These are phyloP conservation scores for Paramormyrops hopkinsi DNA, from an alignment of 2,797 vertebrate species.

Conservation along the genomic window DNA sequence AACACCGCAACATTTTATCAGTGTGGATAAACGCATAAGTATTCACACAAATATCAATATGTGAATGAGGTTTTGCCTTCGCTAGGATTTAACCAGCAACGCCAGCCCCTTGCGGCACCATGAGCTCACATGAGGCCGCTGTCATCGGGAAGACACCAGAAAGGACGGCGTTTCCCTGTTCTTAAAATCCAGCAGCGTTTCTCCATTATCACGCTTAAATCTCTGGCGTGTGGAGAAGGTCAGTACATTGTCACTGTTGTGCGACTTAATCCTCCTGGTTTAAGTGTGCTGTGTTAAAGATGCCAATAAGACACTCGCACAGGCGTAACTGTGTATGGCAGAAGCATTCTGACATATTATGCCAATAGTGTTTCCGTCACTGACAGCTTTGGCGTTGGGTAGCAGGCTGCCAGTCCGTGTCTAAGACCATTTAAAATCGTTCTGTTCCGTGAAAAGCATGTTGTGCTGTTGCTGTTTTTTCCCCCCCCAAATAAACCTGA, in stretches of 20 bases:
- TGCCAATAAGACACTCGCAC: neutral
- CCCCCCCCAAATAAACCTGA: constrained; percentile 4
- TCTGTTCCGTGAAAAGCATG: constrained; percentile 15
- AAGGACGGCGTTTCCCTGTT: neutral
- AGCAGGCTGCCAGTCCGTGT: neutral
- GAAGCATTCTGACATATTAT: neutral
- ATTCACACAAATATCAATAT: neutral
- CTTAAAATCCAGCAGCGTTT: neutral
- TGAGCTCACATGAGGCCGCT: neutral
- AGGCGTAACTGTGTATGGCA: neutral
- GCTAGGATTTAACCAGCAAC: neutral
- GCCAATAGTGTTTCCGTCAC: neutral
- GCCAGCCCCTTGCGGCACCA: neutral
- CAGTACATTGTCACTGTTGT: neutral
- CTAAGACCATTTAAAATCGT: constrained; percentile 5
- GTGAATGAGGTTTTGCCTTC: neutral
- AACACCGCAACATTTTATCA: neutral
- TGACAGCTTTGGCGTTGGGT: neutral
- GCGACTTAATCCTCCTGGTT: neutral
- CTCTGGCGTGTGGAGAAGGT: neutral
- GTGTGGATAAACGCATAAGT: neutral
- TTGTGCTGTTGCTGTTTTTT: constrained; percentile 18
- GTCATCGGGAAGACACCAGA: neutral
- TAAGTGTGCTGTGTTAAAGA: neutral
- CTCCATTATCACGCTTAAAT: neutral